Conservation (phyloP, 2,888 invertebrate species). For the Lacanobia wlatinum region DNA sequence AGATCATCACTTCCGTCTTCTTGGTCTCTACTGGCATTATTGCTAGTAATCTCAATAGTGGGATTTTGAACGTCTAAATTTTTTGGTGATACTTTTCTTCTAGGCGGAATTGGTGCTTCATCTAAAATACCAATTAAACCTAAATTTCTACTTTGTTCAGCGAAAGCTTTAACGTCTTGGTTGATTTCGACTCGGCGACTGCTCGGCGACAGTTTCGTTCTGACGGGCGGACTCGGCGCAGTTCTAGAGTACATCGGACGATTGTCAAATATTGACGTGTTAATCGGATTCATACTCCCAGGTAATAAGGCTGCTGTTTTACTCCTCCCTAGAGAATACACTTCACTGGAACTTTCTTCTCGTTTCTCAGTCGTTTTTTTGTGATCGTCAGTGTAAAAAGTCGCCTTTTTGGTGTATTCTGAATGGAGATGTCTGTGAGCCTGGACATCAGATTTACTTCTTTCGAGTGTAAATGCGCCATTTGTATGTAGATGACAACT, state of each 20-base stretch:
- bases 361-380: conserved; percentile 60
- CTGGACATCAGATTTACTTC: conserved; percentile 87
- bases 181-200: conserved; percentile 71
- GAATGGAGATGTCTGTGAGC: conserved; percentile 78
- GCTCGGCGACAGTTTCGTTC: conserved; percentile 83
- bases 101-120: conserved; percentile 82
- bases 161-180: conserved; percentile 73
- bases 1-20: conserved; percentile 81
- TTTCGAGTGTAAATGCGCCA: conserved; percentile 84
- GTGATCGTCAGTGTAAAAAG: conserved; percentile 81
- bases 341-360: conserved; percentile 70
- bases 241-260: conserved; percentile 82
- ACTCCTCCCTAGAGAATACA: conserved; percentile 83
- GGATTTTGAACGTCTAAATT: conserved; percentile 67
- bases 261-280: conserved; percentile 85
- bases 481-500: conserved; percentile 87
- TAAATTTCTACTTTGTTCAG: conserved; percentile 78
- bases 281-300: conserved; percentile 74
- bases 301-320: conserved; percentile 83
- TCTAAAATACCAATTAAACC: conserved; percentile 82
- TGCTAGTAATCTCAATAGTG: conserved; percentile 61
- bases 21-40: conserved; percentile 61
- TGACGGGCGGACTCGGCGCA: conserved; percentile 87
- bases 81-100: conserved; percentile 84
- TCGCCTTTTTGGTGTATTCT: conserved; percentile 78